These are phyloP conservation scores for Girardinus metallicus DNA, from an alignment of 2,797 vertebrate genomes.

Conservation along the genomic window DNA sequence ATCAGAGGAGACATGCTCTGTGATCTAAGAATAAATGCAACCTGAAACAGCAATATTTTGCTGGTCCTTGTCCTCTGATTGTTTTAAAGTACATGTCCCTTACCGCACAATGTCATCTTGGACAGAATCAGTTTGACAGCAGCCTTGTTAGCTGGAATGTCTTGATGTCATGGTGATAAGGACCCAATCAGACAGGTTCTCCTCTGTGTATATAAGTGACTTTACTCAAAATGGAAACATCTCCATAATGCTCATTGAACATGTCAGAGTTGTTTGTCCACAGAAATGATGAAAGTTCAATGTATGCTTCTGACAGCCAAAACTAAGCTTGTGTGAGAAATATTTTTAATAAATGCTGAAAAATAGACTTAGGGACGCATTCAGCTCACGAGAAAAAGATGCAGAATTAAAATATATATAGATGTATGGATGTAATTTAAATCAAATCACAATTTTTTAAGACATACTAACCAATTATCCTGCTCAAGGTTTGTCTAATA, in stretches of 20 bases:
- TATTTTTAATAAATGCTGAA: neutral
- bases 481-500: neutral
- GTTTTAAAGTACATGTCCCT: slow-evolving; percentile 55
- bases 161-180: slow-evolving; percentile 68
- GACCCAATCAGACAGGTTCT: slow-evolving; percentile 72
- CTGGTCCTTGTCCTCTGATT: slow-evolving; percentile 39
- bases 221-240: slow-evolving; percentile 39
- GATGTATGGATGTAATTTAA: neutral
- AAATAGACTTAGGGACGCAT: neutral
- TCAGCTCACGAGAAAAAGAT: neutral
- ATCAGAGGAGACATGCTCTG: slow-evolving; percentile 70
- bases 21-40: slow-evolving; percentile 67
- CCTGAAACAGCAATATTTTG: slow-evolving; percentile 46
- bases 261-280: slow-evolving; percentile 24
- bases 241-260: slow-evolving; percentile 31
- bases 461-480: neutral
- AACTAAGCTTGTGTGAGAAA: neutral
- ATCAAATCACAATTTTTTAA: neutral
- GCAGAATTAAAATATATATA: neutral
- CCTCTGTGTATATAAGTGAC: slow-evolving; percentile 60
- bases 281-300: slow-evolving; percentile 24
- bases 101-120: slow-evolving; percentile 50
- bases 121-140: slow-evolving; percentile 70
- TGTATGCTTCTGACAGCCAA: slow-evolving; percentile 9
- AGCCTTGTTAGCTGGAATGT: slow-evolving; percentile 49